Conservation (phyloP, 2,888 invertebrate species). For the Coelopa pilipes region DNA sequence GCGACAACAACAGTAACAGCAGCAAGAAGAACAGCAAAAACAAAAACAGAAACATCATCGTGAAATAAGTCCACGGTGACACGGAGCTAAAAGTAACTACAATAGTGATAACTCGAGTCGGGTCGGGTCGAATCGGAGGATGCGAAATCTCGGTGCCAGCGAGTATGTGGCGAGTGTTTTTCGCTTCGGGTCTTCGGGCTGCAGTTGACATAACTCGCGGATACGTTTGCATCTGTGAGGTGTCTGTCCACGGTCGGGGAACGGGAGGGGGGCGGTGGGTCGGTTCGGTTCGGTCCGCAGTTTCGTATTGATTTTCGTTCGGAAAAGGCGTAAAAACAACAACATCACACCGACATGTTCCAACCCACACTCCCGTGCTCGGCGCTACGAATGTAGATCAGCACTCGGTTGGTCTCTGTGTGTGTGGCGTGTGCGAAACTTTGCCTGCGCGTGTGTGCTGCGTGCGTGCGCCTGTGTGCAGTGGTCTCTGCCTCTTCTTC, state of each 20-base stretch:
- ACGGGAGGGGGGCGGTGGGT: too few species aligned
- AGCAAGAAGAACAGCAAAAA: constrained; percentile 34
- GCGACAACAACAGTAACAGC: constrained; percentile 37
- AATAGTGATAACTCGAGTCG: not conserved
- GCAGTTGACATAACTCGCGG: constrained; percentile 26
- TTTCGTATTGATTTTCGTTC: constrained; percentile 12
- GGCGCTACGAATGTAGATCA: too few species aligned
- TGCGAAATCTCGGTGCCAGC: too few species aligned
- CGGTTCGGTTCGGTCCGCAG: not conserved
- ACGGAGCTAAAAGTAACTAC: not conserved
- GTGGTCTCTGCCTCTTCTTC: constrained; percentile 18
- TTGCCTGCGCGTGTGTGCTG: too few species aligned
- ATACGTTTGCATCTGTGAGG: constrained; percentile 26
- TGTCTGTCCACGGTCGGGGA: too few species aligned
- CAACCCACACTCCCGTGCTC: not conserved
- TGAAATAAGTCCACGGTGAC: too few species aligned
- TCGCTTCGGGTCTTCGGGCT: not conserved
- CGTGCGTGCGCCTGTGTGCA: too few species aligned
- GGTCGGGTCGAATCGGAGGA: too few species aligned
- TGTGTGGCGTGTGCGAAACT: too few species aligned
- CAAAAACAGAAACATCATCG: constrained; percentile 38
- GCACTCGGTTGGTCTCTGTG: too few species aligned
- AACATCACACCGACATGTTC: not conserved
- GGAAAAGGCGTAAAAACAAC: not conserved
- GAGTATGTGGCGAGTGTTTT: constrained; percentile 1